Percentiles rank a stretch among this genome's conserved stretches.
Evolutionary conservation across 2,888 invertebrate genomes (phyloP).

Genomic region (Lamellibrachia columna): DNA sequence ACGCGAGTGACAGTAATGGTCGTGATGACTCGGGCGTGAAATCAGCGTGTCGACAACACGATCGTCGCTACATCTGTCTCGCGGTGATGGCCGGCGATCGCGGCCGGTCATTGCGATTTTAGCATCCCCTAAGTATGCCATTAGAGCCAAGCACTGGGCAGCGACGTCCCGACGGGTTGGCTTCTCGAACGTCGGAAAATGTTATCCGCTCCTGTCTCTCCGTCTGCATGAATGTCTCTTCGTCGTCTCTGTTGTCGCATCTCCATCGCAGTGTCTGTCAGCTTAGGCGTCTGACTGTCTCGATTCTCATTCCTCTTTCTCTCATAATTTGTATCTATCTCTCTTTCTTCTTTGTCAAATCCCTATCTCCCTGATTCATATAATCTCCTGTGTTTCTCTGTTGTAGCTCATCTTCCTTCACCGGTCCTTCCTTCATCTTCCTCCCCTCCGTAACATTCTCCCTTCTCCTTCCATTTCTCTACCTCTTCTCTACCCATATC

Average conservation of each 20-base stretch:
- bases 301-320: background rate
- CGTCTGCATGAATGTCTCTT: background rate
- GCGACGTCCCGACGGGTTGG: background rate
- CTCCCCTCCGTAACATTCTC: too few relatives aligned
- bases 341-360: too few relatives aligned
- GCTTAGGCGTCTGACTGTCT: background rate
- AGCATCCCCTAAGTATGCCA: background rate
- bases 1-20: background rate
- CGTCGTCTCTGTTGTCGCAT: background rate
- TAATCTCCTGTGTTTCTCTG: too few relatives aligned
- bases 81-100: background rate
- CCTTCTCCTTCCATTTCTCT: too few relatives aligned
- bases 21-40: background rate
- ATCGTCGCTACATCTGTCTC: constrained; percentile 10
- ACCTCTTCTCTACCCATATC: too few relatives aligned
- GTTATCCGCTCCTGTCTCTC: background rate
- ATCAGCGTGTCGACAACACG: constrained; percentile 11
- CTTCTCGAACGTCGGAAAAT: background rate
- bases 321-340: background rate
- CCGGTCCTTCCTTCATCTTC: too few relatives aligned
- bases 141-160: background rate
- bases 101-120: background rate
- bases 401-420: too few relatives aligned
- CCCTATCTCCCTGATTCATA: too few relatives aligned
- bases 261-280: background rate